Conservation (phyloP, 23 tunicate species). For the Pegea sp. region DNA sequence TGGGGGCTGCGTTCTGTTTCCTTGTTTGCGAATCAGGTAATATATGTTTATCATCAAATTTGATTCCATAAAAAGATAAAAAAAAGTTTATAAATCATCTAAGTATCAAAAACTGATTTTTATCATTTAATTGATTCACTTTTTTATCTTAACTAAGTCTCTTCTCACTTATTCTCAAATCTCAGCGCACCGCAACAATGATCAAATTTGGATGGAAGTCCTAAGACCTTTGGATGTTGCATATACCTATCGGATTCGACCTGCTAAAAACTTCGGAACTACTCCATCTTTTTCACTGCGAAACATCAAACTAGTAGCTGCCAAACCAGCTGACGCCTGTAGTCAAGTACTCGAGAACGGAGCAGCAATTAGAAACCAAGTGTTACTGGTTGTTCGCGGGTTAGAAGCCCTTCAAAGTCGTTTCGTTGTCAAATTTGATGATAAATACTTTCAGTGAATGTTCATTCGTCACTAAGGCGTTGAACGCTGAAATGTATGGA, state of each 20-base stretch:
- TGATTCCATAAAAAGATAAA: too few species aligned
- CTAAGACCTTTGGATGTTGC: constrained; percentile 49
- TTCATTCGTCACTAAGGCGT: constrained; percentile 54
- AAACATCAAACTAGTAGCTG: constrained; percentile 14
- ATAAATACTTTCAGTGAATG: constrained; percentile 14
- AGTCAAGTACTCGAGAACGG: constrained; percentile 30
- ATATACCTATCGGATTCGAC: constrained; percentile 59
- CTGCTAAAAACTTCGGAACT: constrained; percentile 58
- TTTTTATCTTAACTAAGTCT: too few species aligned
- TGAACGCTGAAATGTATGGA: constrained; percentile 59
- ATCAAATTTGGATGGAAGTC: constrained; percentile 67
- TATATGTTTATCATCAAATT: too few species aligned
- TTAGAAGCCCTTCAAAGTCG: too few species aligned
- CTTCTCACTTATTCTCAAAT: too few species aligned
- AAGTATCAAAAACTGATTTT: too few species aligned
- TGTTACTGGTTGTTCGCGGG: constrained; percentile 43
- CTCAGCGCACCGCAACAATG: too few species aligned
- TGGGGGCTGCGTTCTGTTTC: too few species aligned
- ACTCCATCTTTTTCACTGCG: constrained; percentile 6
- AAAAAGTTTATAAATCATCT: too few species aligned
- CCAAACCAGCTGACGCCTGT: constrained; percentile 63
- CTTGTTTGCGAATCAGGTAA: too few species aligned
- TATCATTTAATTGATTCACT: too few species aligned
- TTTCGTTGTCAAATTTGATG: neutral
- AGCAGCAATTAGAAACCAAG: constrained; percentile 20